Base-by-base conservation (phyloP, 2,888 invertebrate species). In the Pomacea canaliculata region DNA sequence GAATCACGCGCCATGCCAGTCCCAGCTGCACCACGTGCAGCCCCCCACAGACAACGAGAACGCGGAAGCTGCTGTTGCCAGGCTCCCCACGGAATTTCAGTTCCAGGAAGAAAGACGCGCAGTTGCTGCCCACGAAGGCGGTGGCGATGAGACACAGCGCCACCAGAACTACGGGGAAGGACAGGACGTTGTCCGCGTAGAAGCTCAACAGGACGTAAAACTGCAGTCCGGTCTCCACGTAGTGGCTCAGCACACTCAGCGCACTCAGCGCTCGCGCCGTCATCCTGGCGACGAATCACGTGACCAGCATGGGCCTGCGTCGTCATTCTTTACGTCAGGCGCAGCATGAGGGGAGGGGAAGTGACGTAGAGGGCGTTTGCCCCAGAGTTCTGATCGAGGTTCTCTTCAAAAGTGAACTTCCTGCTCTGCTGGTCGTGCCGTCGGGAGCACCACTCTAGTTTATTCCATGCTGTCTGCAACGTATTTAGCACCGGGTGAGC, bases 1-100 rank as follows among this genome's bases (percentile, higher is more conserved):
- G 84, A 19, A 83, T 76, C 27, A 82, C 79, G 46, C 86, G 75
- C 87, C 87, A 87, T 1, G 84, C 63, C 37, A 85, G 68, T 23
- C 86, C 86, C 10, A 86, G 76, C 77, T 85, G 85, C 23, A 82
- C 76, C 5, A 82, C 75, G 74, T 87, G 87, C 13, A 85, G 79
- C 0, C 76, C 75, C 16, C 82, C 80, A 76, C 85, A 87, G 10
- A 85, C 65, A 1, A 76, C 56, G 12, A 81, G 84, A n/a, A 76
- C 23, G 5, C 18, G 49, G 0, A 79, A 76, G 19, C 80, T 83
- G 9, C 79, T 77, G 71, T 83, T 83, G 65, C 83, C 84, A 5
- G 37, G 37, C 37, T 37, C 37, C 37, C 37, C 5, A 73, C 82
- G 80, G 1, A 81, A 82, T 49, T 78, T 76, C 16, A 82, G 77